Conservation (phyloP, 2,888 invertebrate genomes). For the Eudasyphora cyanicolor region DNA sequence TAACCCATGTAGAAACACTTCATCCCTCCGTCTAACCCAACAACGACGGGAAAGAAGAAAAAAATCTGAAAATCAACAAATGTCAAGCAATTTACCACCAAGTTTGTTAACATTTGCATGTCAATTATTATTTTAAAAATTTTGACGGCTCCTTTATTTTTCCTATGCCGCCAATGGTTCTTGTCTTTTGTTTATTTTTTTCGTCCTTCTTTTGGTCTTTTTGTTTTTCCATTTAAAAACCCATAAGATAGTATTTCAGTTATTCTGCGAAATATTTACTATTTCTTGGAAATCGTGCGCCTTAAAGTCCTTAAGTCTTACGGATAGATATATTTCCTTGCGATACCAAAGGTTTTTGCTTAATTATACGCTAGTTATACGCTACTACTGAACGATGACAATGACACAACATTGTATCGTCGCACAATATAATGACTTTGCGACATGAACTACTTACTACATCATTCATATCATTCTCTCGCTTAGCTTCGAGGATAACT, state of each 20-base stretch:
- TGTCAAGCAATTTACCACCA: slow-evolving; percentile 36
- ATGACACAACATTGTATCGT: not conserved
- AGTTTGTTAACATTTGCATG: slow-evolving; percentile 64
- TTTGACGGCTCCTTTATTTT: slow-evolving; percentile 61
- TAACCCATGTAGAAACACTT: not conserved
- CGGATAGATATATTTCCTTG: no score
- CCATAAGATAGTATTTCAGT: slow-evolving; percentile 2
- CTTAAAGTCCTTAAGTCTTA: no score
- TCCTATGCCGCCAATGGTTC: not conserved
- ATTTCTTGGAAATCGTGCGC: no score
- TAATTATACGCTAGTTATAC: not conserved
- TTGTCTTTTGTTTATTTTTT: not conserved
- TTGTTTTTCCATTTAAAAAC: not conserved
- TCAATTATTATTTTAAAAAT: slow-evolving; percentile 62
- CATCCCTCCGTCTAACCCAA: not conserved
- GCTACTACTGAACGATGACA: no score
- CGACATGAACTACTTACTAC: slow-evolving; percentile 3
- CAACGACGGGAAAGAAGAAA: not conserved
- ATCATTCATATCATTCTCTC: not conserved
- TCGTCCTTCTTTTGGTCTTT: not conserved
- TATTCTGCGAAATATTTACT: not conserved
- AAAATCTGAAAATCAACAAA: slow-evolving; percentile 43
- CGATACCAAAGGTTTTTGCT: not conserved
- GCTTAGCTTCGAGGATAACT: not conserved
- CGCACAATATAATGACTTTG: not conserved